Base-by-base conservation (phyloP, 2,888 invertebrate species). In the Campoplex nolae region DNA sequence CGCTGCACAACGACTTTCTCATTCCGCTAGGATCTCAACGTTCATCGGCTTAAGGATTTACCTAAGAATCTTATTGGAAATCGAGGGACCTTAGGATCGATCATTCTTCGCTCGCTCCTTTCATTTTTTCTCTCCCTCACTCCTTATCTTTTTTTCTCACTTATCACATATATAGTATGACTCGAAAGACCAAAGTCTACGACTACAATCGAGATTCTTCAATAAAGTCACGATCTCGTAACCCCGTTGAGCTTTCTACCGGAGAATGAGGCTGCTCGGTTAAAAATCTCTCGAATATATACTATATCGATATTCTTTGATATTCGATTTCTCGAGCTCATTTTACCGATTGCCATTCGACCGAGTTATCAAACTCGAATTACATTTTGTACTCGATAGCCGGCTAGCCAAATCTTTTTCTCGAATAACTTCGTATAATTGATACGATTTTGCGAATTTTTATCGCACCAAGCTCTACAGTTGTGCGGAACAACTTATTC, bases 11-110 rank as follows among this genome's bases (percentile, higher is more conserved):
- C 75, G 84, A 75, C 23, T 84, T 89, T 90, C 89, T 89, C 88
- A 90, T 89, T 90, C 89, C 88, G 90, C 92, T 90, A 51, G 79
- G 80, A 81, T 81, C 56, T 77, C 73, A 77, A 65, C 75, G 82
- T 82, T 84, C 92, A 92, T 92, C 92, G 92, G 92, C 92, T 92
- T 92, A 92, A 71, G 92, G 92, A 92, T 92, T 91, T 91, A 91
- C 90, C 91, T 91, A 90, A 90, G 91, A 88, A 91, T 91, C 91
- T 91, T 91, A 91, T 91, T 91, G 90, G 90, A 67, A 82, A 87
- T 84, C 87, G 82, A 75, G 78, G 71, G 70, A 79, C 48, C 58
- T 35, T 28, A 38, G 75, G 76, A 87, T 87, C 84, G 84, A 84
- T 87, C 23, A 84, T 80, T 48, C 62, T 67, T 73, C 38, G 48